A percentile compares a stretch with the other conserved stretches of the same genome.
phyloP scores from a whole-genome alignment of 2,113 vertebrate genomes.

The Atlantisia rogersi region DNA sequence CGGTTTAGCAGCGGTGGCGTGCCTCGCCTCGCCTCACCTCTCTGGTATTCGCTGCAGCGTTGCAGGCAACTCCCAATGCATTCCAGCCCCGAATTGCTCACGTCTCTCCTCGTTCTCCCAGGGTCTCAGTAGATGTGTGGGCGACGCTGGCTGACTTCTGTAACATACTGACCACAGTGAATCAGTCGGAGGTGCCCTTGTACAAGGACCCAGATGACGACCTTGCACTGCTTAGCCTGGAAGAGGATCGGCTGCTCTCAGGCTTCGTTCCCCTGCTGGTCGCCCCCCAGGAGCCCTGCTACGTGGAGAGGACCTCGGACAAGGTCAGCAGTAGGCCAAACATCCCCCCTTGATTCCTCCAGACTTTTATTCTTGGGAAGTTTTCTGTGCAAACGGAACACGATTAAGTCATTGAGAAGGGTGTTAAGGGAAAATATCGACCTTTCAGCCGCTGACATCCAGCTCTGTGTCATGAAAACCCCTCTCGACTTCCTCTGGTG shows the following conservation, averaged over 20 bases:
- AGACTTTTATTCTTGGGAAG: constrained; percentile 90
- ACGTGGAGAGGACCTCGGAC: constrained; percentile 92
- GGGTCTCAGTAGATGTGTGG: constrained; percentile 89
- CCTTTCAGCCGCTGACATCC: constrained; percentile 94
- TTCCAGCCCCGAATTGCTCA: constrained; percentile 64
- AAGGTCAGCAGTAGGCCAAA: constrained; percentile 83
- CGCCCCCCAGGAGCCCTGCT: constrained; percentile 96
- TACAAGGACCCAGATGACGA: constrained; percentile 97
- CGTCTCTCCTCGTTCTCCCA: constrained; percentile 72
- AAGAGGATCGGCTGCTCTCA: constrained; percentile 94
- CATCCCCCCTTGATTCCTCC: constrained; percentile 71
- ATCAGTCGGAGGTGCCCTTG: constrained; percentile 92
- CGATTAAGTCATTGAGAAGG: constrained; percentile 94
- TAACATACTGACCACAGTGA: constrained; percentile 91
- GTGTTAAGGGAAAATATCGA: constrained; percentile 99
- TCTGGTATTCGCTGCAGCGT: constrained; percentile 58
- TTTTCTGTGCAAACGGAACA: constrained; percentile 89
- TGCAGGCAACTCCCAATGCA: constrained; percentile 64
- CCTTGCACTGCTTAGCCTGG: constrained; percentile 90
- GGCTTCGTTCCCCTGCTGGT: constrained; percentile 95
- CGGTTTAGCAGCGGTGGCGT: constrained; percentile 9
- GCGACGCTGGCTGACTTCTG: constrained; percentile 92
- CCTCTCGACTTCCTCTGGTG: constrained; percentile 88
- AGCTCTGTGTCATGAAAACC: constrained; percentile 85
- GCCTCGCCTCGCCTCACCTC: constrained; percentile 66